These are phyloP conservation scores for Drosophila arizonae DNA, from an alignment of 1,140 invertebrate genomes.

Conservation along the genomic window DNA sequence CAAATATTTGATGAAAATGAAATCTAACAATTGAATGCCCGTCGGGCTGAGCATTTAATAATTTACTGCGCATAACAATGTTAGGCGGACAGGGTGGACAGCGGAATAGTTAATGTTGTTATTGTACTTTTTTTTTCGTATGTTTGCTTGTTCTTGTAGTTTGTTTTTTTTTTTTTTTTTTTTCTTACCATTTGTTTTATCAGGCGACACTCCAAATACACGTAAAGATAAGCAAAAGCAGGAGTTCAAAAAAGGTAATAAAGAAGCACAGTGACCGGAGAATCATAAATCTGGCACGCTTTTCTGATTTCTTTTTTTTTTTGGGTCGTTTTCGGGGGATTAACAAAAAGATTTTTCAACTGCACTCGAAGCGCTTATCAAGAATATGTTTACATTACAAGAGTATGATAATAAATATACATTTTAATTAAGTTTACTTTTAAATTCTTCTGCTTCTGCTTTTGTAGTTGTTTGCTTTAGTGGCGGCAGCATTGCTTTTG, in stretches of 20 bases:
- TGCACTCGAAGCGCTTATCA: conserved; percentile 33
- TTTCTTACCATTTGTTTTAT: conserved; percentile 36
- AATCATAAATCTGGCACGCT: conserved; percentile 12
- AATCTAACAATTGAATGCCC: conserved; percentile 52
- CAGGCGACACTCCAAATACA: conserved; percentile 34
- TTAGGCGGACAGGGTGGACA: neutral
- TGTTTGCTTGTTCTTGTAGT: conserved; percentile 25
- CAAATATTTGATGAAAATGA: conserved; percentile 59
- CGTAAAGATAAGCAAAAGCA: conserved; percentile 53
- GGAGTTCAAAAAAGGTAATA: conserved; percentile 27
- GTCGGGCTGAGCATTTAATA: conserved; percentile 43
- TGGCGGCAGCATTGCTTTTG: conserved; percentile 32
- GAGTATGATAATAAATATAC: conserved; percentile 11
- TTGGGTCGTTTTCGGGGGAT: neutral
- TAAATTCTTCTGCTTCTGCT: neutral
- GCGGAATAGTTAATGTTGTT: neutral
- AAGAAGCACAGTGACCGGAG: conserved; percentile 25
- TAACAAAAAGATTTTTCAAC: conserved; percentile 16
- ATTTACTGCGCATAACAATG: conserved; percentile 16
- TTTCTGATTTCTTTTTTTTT: conserved; percentile 6
- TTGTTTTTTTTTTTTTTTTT: conserved; percentile 11
- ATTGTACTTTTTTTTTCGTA: neutral
- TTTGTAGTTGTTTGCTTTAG: conserved; percentile 16
- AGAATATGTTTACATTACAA: conserved; percentile 47
- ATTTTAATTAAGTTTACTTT: conserved; percentile 19